These are phyloP conservation scores for Axinella damicornis DNA, from an alignment of 37 sponge, comb jelly and placozoan species.

Conservation along the genomic window DNA sequence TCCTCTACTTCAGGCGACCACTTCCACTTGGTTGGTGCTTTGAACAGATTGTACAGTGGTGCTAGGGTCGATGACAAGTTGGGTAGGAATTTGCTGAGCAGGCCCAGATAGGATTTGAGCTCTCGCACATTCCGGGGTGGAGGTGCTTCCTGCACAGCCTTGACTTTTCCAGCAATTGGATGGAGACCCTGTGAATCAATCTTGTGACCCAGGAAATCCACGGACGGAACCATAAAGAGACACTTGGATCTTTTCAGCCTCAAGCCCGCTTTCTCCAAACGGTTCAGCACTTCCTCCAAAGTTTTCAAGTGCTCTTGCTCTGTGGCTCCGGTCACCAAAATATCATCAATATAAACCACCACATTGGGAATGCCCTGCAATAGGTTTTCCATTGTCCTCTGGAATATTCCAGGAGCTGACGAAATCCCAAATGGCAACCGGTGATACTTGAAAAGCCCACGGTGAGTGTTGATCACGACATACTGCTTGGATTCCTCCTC, in stretches of 20 bases:
- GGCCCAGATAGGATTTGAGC: slow-evolving; percentile 2
- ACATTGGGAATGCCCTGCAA: slow-evolving; percentile 1
- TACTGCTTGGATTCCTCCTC: slow-evolving; percentile 28
- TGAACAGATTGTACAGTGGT: slow-evolving; percentile 6
- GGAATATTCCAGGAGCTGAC: slow-evolving; percentile 22
- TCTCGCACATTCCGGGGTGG: neutral
- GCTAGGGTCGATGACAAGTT: neutral
- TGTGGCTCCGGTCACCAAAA: slow-evolving; percentile 10
- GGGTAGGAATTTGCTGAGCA: slow-evolving; percentile 25
- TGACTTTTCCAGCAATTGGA: neutral
- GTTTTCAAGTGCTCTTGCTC: slow-evolving; percentile 27
- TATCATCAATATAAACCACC: slow-evolving; percentile 9
- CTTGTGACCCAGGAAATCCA: slow-evolving; percentile 20
- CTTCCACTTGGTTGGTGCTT: neutral
- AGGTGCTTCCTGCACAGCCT: neutral
- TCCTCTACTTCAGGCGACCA: neutral
- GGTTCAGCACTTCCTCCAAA: neutral
- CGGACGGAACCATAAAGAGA: neutral
- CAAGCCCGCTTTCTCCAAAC: neutral
- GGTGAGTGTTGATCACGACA: slow-evolving; percentile 18
- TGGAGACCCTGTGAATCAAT: slow-evolving; percentile 14
- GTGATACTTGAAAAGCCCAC: neutral
- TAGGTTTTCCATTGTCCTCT: slow-evolving; percentile 8
- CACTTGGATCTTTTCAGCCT: slow-evolving; percentile 10
- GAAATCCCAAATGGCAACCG: slow-evolving; percentile 5